phyloP scores from a whole-genome alignment of 1,140 invertebrate genomes.

The Drosophila oshimai region DNA sequence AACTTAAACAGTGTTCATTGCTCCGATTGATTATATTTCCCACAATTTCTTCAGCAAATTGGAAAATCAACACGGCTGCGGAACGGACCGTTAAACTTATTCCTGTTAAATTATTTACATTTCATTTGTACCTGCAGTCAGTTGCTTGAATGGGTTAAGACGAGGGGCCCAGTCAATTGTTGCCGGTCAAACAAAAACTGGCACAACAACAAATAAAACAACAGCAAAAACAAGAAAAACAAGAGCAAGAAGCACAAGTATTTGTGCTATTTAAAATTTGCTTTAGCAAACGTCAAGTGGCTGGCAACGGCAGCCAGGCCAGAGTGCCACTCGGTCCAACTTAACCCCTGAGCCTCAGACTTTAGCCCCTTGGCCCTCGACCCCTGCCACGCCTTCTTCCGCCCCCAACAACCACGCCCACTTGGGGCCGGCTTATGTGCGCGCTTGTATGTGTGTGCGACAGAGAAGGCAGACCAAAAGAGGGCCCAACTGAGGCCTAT shows the following conservation, averaged over 20 bases:
- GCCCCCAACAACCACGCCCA: neutral
- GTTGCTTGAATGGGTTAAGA: conserved; percentile 48
- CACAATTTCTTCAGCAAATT: conserved; percentile 26
- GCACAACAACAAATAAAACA: conserved; percentile 41
- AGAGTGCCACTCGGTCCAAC: conserved; percentile 60
- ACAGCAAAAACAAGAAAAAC: conserved; percentile 12
- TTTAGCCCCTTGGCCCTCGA: neutral
- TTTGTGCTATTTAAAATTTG: conserved; percentile 74
- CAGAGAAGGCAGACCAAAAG: neutral
- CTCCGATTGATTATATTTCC: neutral
- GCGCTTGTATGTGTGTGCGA: neutral
- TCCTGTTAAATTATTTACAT: conserved; percentile 43
- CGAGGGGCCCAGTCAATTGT: conserved; percentile 52
- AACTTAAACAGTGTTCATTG: neutral
- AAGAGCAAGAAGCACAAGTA: conserved; percentile 47
- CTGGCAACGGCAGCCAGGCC: conserved; percentile 53
- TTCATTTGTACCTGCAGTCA: conserved; percentile 45
- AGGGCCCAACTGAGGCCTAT: conserved; percentile 34
- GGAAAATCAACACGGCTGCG: conserved; percentile 27
- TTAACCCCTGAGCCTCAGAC: conserved; percentile 15
- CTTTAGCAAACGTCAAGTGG: conserved; percentile 70
- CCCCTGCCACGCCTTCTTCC: neutral
- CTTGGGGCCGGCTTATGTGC: neutral
- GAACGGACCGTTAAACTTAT: conserved; percentile 22
- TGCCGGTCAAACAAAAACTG: conserved; percentile 71